Evolutionary conservation across 2,113 vertebrate species (phyloP).

Genomic region (Grus americana): DNA sequence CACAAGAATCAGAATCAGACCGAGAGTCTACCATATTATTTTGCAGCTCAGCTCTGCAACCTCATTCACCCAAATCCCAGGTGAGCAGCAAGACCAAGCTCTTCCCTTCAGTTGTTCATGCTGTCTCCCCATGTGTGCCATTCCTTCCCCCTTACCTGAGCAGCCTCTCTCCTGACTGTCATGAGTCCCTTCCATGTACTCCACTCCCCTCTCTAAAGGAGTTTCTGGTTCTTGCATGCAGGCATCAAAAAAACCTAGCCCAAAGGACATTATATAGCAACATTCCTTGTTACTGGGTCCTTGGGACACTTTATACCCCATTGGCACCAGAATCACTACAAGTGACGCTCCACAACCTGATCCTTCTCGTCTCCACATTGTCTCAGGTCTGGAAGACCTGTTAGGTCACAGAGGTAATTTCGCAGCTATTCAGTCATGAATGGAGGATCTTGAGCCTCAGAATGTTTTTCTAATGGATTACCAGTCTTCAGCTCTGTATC

Average conservation of each 20-base stretch:
- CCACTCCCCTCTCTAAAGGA: not conserved
- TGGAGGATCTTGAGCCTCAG: not conserved
- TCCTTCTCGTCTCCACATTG: not conserved
- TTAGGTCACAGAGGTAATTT: not conserved
- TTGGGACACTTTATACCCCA: not conserved
- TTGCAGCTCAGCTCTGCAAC: not conserved
- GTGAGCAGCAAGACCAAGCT: not conserved
- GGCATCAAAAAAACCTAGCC: not conserved
- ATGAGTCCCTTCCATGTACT: not conserved
- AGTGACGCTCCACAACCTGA: not conserved
- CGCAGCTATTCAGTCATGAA: not conserved
- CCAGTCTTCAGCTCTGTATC: not conserved
- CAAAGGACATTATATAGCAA: not conserved
- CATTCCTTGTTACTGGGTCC: not conserved
- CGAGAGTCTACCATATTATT: not conserved
- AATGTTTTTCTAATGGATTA: not conserved
- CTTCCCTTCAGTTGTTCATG: not conserved
- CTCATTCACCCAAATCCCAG: not conserved
- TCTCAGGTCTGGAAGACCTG: not conserved
- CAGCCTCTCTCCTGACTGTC: not conserved
- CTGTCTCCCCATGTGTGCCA: fast-evolving
- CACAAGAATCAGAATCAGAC: not conserved
- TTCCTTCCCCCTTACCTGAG: too few species aligned
- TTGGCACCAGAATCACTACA: not conserved
- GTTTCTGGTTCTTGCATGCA: not conserved